Percentiles rank a stretch among this genome's conserved stretches.
Evolutionary conservation across 1,140 invertebrate genomes (phyloP).

Genomic region (Sycophila sp.): DNA sequence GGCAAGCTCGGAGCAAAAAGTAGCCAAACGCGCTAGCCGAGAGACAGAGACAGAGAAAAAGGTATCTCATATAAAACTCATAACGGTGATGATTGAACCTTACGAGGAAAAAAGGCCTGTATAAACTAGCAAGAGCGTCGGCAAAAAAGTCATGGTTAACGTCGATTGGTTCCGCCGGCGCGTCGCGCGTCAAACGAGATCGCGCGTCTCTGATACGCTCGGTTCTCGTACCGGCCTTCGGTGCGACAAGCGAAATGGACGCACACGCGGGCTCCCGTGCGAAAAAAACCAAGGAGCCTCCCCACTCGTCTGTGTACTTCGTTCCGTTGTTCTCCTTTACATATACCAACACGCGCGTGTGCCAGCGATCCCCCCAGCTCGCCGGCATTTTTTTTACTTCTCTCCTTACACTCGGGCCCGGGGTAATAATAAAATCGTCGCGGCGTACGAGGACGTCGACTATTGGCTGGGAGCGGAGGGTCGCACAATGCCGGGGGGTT

Average conservation of each 20-base stretch:
- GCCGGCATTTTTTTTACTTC: constrained; percentile 33
- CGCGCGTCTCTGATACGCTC: constrained; percentile 37
- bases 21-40: neutral
- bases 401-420: constrained; percentile 21
- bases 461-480: constrained; percentile 50
- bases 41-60: neutral
- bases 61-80: constrained; percentile 17
- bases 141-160: constrained; percentile 39
- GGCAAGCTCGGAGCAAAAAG: neutral
- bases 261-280: neutral
- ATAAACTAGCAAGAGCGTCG: constrained; percentile 42
- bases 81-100: constrained; percentile 12
- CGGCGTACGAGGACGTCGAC: constrained; percentile 21
- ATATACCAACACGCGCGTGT: too few relatives aligned
- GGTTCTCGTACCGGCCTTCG: too few relatives aligned
- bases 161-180: constrained; percentile 25
- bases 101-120: constrained; percentile 12
- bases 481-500: constrained; percentile 50
- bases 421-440: constrained; percentile 54
- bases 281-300: constrained; percentile 3
- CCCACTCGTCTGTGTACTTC: constrained; percentile 10
- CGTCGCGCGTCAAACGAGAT: too few relatives aligned
- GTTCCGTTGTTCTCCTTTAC: constrained; percentile 9
- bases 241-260: constrained; percentile 4
- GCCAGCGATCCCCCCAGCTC: constrained; percentile 9